These are phyloP conservation scores for Ochotona princeps DNA, from an alignment of 2,113 vertebrate species.

Conservation along the genomic window DNA sequence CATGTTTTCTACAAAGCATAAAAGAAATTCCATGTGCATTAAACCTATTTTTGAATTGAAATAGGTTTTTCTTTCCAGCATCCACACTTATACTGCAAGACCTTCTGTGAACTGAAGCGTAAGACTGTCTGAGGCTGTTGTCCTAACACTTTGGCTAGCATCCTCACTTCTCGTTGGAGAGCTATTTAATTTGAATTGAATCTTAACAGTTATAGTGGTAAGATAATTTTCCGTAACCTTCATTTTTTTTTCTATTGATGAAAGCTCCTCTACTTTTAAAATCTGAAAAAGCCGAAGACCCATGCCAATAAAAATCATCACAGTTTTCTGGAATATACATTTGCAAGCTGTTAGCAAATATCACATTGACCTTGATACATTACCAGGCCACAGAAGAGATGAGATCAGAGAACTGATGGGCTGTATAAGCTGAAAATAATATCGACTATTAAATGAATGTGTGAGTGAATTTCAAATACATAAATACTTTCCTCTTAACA, in stretches of 20 bases:
- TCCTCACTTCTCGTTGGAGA: constrained; percentile 61
- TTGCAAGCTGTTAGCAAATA: constrained; percentile 44
- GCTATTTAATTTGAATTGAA: constrained; percentile 59
- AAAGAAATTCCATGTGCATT: constrained; percentile 26
- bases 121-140: constrained; percentile 1
- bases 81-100: constrained; percentile 36
- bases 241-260: constrained; percentile 52
- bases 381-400: neutral
- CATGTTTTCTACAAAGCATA: constrained; percentile 45
- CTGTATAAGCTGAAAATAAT: constrained; percentile 1
- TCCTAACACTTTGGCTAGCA: neutral
- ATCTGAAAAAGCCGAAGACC: constrained; percentile 43
- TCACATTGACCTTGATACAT: neutral
- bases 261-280: constrained; percentile 44
- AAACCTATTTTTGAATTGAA: constrained; percentile 66
- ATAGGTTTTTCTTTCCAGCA: constrained; percentile 48
- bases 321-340: constrained; percentile 18
- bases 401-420: neutral
- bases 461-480: neutral
- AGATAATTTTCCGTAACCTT: constrained; percentile 36
- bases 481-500: neutral
- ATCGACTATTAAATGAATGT: constrained; percentile 9
- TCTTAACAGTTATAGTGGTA: neutral
- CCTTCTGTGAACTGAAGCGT: constrained; percentile 58
- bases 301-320: neutral